Conservation (phyloP, 2,797 vertebrate genomes). For the Enteromius paludinosus region DNA sequence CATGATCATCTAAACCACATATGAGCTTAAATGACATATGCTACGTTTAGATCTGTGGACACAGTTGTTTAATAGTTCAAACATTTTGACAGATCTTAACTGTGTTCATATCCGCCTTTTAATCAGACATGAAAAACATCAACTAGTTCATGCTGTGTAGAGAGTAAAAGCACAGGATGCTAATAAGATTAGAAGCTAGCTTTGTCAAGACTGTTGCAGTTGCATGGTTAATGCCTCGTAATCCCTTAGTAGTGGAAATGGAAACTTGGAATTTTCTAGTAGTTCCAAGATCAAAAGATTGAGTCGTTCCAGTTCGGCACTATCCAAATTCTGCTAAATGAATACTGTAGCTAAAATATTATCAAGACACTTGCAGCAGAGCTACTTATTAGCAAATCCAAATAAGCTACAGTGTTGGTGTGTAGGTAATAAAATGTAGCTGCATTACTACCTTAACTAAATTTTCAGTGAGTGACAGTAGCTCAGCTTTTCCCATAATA, state of each 20-base stretch:
- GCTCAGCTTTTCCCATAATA: neutral
- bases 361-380: constrained; percentile 25
- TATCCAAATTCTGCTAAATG: constrained; percentile 42
- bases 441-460: neutral
- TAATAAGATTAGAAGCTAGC: constrained; percentile 47
- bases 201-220: constrained; percentile 33
- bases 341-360: constrained; percentile 33
- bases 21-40: neutral
- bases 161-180: constrained; percentile 41
- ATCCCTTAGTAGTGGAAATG: constrained; percentile 47
- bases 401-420: neutral
- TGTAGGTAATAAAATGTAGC: neutral
- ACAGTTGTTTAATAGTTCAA: neutral
- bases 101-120: constrained; percentile 5
- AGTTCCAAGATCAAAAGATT: constrained; percentile 55
- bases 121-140: constrained; percentile 25
- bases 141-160: constrained; percentile 19
- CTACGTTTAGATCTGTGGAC: constrained; percentile 1
- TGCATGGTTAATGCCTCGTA: constrained; percentile 48
- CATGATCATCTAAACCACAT: neutral
- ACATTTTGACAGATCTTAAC: constrained; percentile 14
- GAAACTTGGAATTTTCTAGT: constrained; percentile 36
- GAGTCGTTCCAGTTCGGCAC: constrained; percentile 40
- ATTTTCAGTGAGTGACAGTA: constrained; percentile 4
- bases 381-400: constrained; percentile 25